Evolutionary conservation across 2,797 vertebrate genomes (phyloP).

Genomic region (Adrianichthys oophorus): DNA sequence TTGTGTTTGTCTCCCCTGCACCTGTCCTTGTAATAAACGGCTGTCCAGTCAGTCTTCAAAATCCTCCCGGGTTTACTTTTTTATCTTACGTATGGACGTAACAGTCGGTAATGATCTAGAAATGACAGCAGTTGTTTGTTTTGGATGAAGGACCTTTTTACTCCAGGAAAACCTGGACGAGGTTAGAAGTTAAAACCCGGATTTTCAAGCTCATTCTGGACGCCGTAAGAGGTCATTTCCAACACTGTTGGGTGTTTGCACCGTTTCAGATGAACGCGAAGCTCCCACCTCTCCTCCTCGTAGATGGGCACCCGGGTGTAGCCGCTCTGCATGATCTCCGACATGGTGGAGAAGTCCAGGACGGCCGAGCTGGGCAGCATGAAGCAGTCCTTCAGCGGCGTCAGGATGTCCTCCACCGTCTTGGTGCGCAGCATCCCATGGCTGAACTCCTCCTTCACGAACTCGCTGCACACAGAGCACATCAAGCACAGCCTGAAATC

Average conservation of each 20-base stretch:
- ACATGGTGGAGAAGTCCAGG: conserved; percentile 90
- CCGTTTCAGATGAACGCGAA: neutral
- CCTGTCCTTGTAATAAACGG: too few species aligned
- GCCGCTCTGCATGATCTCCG: conserved; percentile 92
- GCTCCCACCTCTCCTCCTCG: conserved; percentile 84
- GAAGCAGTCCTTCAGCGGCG: conserved; percentile 89
- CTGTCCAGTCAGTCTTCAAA: too few species aligned
- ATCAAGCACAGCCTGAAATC: neutral
- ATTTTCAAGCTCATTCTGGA: too few species aligned
- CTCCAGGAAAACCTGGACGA: too few species aligned
- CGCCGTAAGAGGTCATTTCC: neutral
- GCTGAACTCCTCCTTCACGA: conserved; percentile 89
- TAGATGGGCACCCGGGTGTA: conserved; percentile 92
- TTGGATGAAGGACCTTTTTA: too few species aligned
- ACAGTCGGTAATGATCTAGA: too few species aligned
- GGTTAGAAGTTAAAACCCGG: too few species aligned
- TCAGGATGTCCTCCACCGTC: conserved; percentile 91
- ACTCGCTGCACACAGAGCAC: conserved; percentile 70
- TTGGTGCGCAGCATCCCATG: conserved; percentile 84
- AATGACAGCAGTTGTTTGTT: too few species aligned
- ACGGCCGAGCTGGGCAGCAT: conserved; percentile 85
- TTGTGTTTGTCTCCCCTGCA: too few species aligned
- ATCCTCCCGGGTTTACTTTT: too few species aligned
- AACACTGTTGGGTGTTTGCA: neutral
- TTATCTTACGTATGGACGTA: too few species aligned